Percentiles rank a stretch among this genome's conserved stretches.
Conservation (phyloP, 2,888 invertebrate species). For the Clunio marinus region DNA sequence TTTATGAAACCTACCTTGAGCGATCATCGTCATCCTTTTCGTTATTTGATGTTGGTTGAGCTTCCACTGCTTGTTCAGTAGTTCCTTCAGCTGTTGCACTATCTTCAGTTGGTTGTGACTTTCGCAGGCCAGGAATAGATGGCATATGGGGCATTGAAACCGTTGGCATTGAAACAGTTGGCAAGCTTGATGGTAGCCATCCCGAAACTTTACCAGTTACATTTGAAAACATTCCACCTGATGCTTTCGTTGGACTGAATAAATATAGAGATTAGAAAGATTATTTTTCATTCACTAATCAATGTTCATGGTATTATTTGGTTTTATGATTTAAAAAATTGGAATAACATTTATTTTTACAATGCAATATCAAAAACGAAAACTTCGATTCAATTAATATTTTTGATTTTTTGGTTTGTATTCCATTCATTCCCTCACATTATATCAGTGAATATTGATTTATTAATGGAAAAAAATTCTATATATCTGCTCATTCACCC, state of each 20-base stretch:
- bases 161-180: constrained; percentile 51
- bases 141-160: constrained; percentile 52
- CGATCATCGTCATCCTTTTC: constrained; percentile 36
- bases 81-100: constrained; percentile 50
- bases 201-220: constrained; percentile 84
- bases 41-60: neutral
- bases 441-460: neutral
- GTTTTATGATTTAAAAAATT: too few relatives aligned
- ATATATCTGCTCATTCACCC: too few relatives aligned
- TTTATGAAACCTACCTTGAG: constrained; percentile 29
- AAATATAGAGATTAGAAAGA: too few relatives aligned
- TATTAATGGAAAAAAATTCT: neutral
- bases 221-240: constrained; percentile 79
- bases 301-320: too few relatives aligned
- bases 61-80: constrained; percentile 43
- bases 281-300: too few relatives aligned
- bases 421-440: constrained; percentile 6
- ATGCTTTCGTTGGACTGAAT: constrained; percentile 64
- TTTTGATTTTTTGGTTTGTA: neutral
- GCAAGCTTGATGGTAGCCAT: constrained; percentile 65
- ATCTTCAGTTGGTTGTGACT: constrained; percentile 58
- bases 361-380: constrained; percentile 3
- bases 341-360: neutral
- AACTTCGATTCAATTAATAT: constrained; percentile 9
- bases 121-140: constrained; percentile 67